Percentiles rank a stretch among this genome's conserved stretches.
Conservation (phyloP, 2,113 vertebrate species). For the Corythornis madagascariensis region DNA sequence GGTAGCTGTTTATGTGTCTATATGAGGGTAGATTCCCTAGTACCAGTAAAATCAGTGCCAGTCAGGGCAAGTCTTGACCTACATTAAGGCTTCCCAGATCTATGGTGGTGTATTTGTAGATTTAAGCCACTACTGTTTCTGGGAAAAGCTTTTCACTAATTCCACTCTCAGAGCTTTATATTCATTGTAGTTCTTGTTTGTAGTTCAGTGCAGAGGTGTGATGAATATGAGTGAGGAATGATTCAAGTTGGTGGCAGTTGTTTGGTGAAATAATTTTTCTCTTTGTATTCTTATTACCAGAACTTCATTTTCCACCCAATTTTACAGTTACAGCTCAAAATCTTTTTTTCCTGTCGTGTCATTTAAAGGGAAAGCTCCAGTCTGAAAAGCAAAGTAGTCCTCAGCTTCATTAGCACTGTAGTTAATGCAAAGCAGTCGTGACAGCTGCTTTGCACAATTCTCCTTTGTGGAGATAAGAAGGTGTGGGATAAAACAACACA, state of each 20-base stretch:
- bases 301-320: accelerated
- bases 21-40: too few species aligned
- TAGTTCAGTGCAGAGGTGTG: background rate
- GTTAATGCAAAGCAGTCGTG: background rate
- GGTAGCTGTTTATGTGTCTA: too few species aligned
- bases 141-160: background rate
- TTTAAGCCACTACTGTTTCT: background rate
- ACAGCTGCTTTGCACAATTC: background rate
- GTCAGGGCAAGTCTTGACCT: background rate
- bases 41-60: too few species aligned
- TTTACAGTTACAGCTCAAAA: background rate
- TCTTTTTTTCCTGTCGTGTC: background rate
- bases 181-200: background rate
- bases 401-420: background rate
- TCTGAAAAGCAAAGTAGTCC: background rate
- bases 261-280: background rate
- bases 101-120: background rate
- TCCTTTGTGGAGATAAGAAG: background rate
- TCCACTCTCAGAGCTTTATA: background rate
- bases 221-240: background rate
- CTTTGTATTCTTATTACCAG: background rate
- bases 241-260: background rate
- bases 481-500: background rate
- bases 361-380: background rate
- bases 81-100: background rate